phyloP scores from a whole-genome alignment of 1,140 invertebrate genomes.

The Thaumetopoea pityocampa region DNA sequence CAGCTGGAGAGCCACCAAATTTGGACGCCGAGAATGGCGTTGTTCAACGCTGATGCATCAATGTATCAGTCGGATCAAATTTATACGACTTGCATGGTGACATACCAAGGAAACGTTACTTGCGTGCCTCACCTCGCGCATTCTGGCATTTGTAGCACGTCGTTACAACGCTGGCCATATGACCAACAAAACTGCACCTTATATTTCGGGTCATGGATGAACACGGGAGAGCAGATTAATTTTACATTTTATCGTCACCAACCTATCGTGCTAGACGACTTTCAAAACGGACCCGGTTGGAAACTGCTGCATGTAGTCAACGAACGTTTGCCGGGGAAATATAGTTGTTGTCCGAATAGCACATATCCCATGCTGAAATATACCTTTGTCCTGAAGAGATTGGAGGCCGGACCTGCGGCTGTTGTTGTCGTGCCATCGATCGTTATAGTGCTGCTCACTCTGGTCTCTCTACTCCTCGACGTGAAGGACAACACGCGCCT shows the following conservation, averaged over 20 bases:
- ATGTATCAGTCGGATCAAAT: conserved; percentile 44
- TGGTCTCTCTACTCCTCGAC: conserved; percentile 49
- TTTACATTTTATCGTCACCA: conserved; percentile 57
- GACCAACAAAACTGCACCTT: conserved; percentile 75
- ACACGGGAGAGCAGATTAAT: conserved; percentile 78
- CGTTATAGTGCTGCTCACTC: conserved; percentile 46
- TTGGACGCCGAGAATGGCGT: conserved; percentile 53
- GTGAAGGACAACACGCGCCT: conserved; percentile 54
- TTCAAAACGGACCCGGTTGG: conserved; percentile 59
- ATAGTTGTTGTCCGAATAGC: conserved; percentile 45
- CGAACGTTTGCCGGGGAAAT: conserved; percentile 47
- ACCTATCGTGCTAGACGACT: conserved; percentile 46
- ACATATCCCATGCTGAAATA: conserved; percentile 65
- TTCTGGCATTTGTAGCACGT: conserved; percentile 67
- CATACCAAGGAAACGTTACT: conserved; percentile 51
- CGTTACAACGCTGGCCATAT: conserved; percentile 73
- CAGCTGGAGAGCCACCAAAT: conserved; percentile 55
- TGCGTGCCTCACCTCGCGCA: conserved; percentile 72
- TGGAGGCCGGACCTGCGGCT: conserved; percentile 55
- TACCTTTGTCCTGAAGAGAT: conserved; percentile 51
- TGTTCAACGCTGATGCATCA: conserved; percentile 56
- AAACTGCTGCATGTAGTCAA: conserved; percentile 39
- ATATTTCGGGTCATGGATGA: conserved; percentile 77
- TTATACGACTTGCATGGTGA: conserved; percentile 61
- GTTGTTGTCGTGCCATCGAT: conserved; percentile 53